Evolutionary conservation across 1,140 invertebrate species (phyloP).

Genomic region (Hirudo medicinalis): DNA sequence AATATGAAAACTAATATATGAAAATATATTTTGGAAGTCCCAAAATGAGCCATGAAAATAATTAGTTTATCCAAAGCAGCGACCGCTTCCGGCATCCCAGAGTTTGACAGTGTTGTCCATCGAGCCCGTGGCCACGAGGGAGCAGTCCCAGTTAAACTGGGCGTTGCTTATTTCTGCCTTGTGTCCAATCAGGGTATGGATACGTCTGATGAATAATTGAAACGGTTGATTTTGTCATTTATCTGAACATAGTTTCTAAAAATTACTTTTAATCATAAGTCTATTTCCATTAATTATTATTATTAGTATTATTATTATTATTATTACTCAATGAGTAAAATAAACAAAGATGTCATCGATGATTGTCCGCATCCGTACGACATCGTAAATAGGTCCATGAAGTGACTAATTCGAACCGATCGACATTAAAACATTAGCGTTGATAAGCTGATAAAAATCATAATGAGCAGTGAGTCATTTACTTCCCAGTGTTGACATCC

Average conservation of each 20-base stretch:
- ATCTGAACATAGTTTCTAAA: too few species aligned
- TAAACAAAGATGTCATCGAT: too few species aligned
- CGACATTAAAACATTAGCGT: background rate
- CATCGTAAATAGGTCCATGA: too few species aligned
- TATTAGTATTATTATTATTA: too few species aligned
- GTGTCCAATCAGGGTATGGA: conserved; percentile 54
- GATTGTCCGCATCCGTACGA: too few species aligned
- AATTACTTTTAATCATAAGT: too few species aligned
- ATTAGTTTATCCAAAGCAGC: conserved; percentile 12
- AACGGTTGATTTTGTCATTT: too few species aligned
- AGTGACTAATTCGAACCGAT: background rate
- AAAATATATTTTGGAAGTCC: background rate
- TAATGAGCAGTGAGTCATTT: conserved; percentile 28
- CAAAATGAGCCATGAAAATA: too few species aligned
- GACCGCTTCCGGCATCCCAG: conserved; percentile 54
- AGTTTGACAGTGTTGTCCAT: conserved; percentile 61
- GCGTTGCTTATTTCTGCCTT: conserved; percentile 59
- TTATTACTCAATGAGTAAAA: too few species aligned
- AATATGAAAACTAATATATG: background rate
- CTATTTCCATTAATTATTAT: too few species aligned
- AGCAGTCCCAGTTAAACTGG: conserved; percentile 58
- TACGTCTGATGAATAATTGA: conserved; percentile 42
- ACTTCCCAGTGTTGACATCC: conserved; percentile 58
- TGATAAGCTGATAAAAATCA: background rate
- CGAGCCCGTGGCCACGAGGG: conserved; percentile 54